These are phyloP conservation scores for Cephus spinipes DNA, from an alignment of 2,888 invertebrate genomes.

Conservation along the genomic window DNA sequence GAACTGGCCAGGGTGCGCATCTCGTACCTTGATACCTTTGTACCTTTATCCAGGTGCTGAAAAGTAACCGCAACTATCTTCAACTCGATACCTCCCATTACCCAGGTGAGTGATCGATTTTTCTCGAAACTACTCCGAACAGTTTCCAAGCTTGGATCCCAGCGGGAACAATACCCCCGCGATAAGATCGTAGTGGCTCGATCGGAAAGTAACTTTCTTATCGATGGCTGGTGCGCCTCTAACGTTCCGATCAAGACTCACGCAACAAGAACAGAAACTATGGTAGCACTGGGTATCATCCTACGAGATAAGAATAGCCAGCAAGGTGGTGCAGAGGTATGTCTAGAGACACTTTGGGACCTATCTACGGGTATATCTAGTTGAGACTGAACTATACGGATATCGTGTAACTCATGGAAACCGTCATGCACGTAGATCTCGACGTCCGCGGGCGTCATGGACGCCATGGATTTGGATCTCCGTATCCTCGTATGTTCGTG, in stretches of 20 bases:
- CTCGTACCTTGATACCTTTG: not conserved
- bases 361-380: not conserved
- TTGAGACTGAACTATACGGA: not conserved
- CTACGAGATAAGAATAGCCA: not conserved
- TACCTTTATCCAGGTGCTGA: not conserved
- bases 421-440: not conserved
- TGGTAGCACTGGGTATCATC: not conserved
- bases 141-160: not conserved
- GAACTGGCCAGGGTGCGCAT: not conserved
- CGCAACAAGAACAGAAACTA: not conserved
- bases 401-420: not conserved
- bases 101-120: not conserved
- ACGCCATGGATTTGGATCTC: slow-evolving; percentile 11
- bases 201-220: not conserved
- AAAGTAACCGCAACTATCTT: not conserved
- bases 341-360: not conserved
- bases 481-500: slow-evolving; percentile 47
- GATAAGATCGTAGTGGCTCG: not conserved
- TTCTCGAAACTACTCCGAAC: not conserved
- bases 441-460: slow-evolving; percentile 15
- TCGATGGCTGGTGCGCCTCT: not conserved
- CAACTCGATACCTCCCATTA: not conserved
- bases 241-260: not conserved
- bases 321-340: not conserved
- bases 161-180: not conserved